phyloP scores from a whole-genome alignment of 2,888 invertebrate genomes.

The Thera britannica region DNA sequence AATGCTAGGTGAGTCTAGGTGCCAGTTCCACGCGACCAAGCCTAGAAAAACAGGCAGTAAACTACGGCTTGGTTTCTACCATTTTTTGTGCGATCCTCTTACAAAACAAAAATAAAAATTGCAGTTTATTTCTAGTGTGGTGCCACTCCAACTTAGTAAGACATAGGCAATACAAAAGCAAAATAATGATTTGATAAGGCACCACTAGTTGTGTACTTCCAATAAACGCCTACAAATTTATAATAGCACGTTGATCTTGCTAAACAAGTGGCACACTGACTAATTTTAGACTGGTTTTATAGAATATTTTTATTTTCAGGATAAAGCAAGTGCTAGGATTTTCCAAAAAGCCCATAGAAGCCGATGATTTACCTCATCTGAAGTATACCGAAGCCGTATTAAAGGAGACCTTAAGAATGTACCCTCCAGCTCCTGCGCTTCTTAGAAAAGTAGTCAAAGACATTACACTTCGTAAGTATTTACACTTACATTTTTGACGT shows the following conservation, averaged over 20 bases:
- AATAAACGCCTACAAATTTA: background rate
- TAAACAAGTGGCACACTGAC: background rate
- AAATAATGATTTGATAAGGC: too few relatives aligned
- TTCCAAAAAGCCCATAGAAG: conserved; percentile 40
- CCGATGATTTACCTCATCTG: conserved; percentile 48
- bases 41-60: too few relatives aligned
- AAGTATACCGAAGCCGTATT: conserved; percentile 59
- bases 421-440: conserved; percentile 53
- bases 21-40: too few relatives aligned
- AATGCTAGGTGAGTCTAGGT: too few relatives aligned
- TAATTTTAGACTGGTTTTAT: too few relatives aligned
- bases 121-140: too few relatives aligned
- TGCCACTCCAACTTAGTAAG: too few relatives aligned
- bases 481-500: background rate
- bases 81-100: too few relatives aligned
- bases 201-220: background rate
- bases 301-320: conserved; percentile 29
- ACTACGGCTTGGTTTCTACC: too few relatives aligned
- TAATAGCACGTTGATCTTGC: background rate
- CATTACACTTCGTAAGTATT: conserved; percentile 50
- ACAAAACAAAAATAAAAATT: too few relatives aligned
- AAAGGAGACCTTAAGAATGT: conserved; percentile 56
- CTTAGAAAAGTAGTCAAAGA: conserved; percentile 50
- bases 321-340: conserved; percentile 48
- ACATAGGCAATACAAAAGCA: too few relatives aligned